These are phyloP conservation scores for Corbicula japonica DNA, from an alignment of 2,888 invertebrate species.

Conservation along the genomic window DNA sequence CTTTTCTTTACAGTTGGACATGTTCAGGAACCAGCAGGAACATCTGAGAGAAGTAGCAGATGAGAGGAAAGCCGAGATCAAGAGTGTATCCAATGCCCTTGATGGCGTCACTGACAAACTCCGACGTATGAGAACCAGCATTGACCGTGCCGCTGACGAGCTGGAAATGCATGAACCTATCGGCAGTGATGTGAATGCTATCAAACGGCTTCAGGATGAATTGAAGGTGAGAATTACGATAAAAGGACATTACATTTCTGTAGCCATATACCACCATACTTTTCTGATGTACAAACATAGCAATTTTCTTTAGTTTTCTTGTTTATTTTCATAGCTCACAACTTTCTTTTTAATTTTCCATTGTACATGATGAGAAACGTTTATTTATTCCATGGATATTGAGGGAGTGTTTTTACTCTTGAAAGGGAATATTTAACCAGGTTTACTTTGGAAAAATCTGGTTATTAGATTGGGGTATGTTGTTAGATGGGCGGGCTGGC, in stretches of 20 bases:
- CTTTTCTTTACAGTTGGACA: conserved; percentile 89
- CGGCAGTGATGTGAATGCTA: conserved; percentile 96
- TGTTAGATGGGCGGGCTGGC: no score
- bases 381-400: no score
- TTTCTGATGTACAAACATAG: neutral
- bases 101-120: conserved; percentile 76
- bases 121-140: conserved; percentile 70
- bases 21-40: conserved; percentile 92
- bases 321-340: neutral
- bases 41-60: conserved; percentile 93
- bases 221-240: conserved; percentile 88
- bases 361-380: no score
- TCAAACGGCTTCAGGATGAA: conserved; percentile 96
- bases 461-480: no score
- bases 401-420: no score
- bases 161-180: conserved; percentile 90
- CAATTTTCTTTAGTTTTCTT: neutral
- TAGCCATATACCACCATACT: neutral
- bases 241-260: neutral
- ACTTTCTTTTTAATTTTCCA: neutral
- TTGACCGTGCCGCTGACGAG: conserved; percentile 77
- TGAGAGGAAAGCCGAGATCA: conserved; percentile 81
- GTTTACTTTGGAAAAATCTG: no score
- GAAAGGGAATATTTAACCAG: no score
- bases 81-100: conserved; percentile 70